Evolutionary conservation across 2,113 vertebrate genomes (phyloP).

Genomic region (Microcebus griseorufus): DNA sequence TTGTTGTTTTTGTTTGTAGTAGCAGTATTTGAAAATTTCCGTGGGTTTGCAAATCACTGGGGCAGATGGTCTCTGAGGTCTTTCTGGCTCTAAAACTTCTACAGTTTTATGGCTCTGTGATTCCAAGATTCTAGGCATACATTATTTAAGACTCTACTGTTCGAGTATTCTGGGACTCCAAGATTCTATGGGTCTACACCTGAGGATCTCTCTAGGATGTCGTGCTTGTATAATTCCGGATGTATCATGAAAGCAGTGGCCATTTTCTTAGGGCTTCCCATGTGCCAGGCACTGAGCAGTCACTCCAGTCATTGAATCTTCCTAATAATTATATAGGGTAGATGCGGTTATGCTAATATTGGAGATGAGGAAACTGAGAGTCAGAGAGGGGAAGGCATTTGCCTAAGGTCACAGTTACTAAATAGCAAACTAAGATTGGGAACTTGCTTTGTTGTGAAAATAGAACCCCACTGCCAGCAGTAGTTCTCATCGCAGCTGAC

Average conservation of each 20-base stretch:
- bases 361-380: background rate
- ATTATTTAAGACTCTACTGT: background rate
- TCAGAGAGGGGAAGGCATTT: background rate
- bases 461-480: background rate
- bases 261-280: background rate
- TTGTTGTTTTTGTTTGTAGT: background rate
- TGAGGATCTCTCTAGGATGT: background rate
- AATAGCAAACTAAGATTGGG: background rate
- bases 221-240: background rate
- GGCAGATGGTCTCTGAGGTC: background rate
- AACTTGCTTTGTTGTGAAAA: background rate
- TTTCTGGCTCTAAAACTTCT: background rate
- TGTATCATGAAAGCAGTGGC: background rate
- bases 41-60: background rate
- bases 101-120: background rate
- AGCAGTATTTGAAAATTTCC: background rate
- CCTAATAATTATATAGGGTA: background rate
- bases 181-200: background rate
- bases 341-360: background rate
- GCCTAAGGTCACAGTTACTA: background rate
- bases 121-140: background rate
- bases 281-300: background rate
- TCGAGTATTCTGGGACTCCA: background rate
- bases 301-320: background rate
- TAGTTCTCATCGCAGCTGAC: background rate